A percentile compares a stretch with the other conserved stretches of the same genome.
phyloP scores from a whole-genome alignment of 1,140 invertebrate species.

The Formica selysi region DNA sequence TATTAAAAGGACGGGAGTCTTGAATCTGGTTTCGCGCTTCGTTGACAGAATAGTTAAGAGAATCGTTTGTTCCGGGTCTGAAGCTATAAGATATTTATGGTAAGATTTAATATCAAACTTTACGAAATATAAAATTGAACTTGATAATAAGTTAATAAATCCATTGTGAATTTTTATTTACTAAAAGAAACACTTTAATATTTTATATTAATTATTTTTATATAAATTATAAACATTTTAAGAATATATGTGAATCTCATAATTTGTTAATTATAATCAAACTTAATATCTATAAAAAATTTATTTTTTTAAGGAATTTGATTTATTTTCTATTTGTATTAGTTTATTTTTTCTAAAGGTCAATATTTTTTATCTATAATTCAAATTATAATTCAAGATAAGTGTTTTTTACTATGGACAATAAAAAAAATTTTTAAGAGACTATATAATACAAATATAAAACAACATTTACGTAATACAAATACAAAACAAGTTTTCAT shows the following conservation, averaged over 20 bases:
- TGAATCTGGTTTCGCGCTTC: conserved; percentile 6
- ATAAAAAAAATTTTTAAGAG: not conserved
- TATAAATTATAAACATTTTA: not conserved
- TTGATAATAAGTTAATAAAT: too few relatives aligned
- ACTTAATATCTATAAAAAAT: not conserved
- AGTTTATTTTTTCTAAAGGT: not conserved
- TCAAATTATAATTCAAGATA: not conserved
- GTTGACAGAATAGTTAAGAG: not conserved
- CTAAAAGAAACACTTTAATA: not conserved
- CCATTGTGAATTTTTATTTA: not conserved
- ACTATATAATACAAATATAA: not conserved
- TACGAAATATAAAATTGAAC: not conserved
- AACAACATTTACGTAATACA: not conserved
- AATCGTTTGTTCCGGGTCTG: not conserved
- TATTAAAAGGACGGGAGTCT: not conserved
- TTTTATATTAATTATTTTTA: not conserved
- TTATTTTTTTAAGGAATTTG: not conserved
- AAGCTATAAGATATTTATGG: not conserved
- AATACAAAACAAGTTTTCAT: not conserved
- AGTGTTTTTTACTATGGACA: not conserved
- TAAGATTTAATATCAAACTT: not conserved
- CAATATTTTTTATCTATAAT: conserved; percentile 8
- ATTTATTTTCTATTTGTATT: not conserved
- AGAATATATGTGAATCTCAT: not conserved
- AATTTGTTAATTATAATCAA: not conserved